Base-by-base conservation (phyloP, 2,113 vertebrate genomes). In the Hipposideros armiger region DNA sequence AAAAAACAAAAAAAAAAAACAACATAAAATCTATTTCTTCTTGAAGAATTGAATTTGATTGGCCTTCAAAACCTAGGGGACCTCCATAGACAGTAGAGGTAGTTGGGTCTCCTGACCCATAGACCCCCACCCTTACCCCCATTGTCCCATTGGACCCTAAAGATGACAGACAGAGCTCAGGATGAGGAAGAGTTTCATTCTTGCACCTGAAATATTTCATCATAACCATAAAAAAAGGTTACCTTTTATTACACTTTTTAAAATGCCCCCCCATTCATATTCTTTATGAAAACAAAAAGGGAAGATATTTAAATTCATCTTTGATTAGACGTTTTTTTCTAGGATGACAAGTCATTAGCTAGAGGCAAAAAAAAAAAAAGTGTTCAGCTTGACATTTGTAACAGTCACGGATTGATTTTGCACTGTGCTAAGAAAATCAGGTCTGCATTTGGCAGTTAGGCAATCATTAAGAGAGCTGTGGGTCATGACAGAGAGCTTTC, bases 241-340 rank as follows among this genome's bases (percentile, higher is more conserved):
- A 85, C 56, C 78, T 90, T 88, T 86, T 81, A 70, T 91, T 84
- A 83, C 24, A 56, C 54, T 93, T 74, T 82, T 80, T 28, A 86
- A 91, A 89, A 95, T 87, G 56, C 95, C 40, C 58, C 74, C 50
- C n/a, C 30, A 66, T 54, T 40, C 90, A 91, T 72, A 87, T 94
- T 97, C 52, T 83, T 82, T 97, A 66, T 92, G 54, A 82, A 97
- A 95, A 97, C 52, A 72, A 70, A 77, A 76, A 5, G 0, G 67
- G 45, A 45, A 36, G 78, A 36, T 69, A 96, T 92, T 97, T 97
- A 96, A 97, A 97, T 97, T 96, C 82, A 94, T 97, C 72, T 95
- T 95, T 97, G 92, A 95, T 95, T 90, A 91, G 87, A 81, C 36
- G 11, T 85, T 87, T 96, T 78, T 80, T 89, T 93, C 89, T 50